A percentile compares a stretch with the other conserved stretches of the same genome.
Evolutionary conservation across 2,888 invertebrate genomes (phyloP).

Genomic region (Germaria angustata): DNA sequence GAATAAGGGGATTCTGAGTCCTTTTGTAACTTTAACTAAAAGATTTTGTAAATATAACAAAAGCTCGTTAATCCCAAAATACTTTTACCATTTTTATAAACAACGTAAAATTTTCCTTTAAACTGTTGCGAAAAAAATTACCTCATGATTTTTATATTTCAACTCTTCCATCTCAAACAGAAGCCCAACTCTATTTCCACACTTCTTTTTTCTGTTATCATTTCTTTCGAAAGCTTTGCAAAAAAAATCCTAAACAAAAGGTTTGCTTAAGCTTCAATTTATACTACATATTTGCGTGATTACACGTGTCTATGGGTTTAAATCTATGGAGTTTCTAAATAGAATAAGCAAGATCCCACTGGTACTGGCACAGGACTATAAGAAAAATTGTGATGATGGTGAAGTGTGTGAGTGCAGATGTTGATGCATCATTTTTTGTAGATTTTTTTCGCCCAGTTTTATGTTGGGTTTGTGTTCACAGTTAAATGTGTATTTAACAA

Average conservation of each 20-base stretch:
- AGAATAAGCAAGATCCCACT: conserved; percentile 47
- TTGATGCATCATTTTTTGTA: conserved; percentile 1
- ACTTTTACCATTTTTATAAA: too few relatives aligned
- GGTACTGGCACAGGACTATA: conserved; percentile 17
- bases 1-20: too few relatives aligned
- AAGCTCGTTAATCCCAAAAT: too few relatives aligned
- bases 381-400: conserved; percentile 14
- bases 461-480: neutral
- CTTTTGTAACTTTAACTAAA: too few relatives aligned
- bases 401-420: neutral
- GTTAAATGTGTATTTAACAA: conserved; percentile 40
- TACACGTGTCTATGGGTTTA: conserved; percentile 61
- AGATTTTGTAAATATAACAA: too few relatives aligned
- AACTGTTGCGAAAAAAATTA: too few relatives aligned
- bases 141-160: too few relatives aligned
- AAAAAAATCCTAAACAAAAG: conserved; percentile 57
- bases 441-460: neutral
- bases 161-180: neutral
- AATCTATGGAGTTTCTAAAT: conserved; percentile 33
- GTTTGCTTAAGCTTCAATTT: conserved; percentile 66
- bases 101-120: too few relatives aligned
- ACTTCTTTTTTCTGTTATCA: neutral
- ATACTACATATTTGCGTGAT: conserved; percentile 65
- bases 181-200: neutral
- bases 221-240: conserved; percentile 3